phyloP scores from a whole-genome alignment of 2,113 vertebrate genomes.

The Cheirogaleus medius region DNA sequence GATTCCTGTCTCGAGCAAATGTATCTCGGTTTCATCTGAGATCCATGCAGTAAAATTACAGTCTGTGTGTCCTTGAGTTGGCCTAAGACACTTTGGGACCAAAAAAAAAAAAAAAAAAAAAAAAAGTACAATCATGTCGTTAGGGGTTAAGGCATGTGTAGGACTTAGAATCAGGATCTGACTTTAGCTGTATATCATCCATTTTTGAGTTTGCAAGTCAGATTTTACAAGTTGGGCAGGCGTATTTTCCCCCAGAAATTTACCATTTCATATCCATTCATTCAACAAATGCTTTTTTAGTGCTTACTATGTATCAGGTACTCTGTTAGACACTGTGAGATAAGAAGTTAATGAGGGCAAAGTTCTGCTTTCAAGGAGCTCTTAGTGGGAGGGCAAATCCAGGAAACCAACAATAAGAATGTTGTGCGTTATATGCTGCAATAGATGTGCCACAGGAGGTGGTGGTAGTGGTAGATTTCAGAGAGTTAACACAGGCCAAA shows the following conservation, averaged over 20 bases:
- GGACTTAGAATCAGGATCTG: background rate
- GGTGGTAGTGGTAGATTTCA: background rate
- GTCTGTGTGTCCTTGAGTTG: constrained; percentile 31
- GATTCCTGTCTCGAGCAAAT: constrained; percentile 77
- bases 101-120: background rate
- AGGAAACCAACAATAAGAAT: background rate
- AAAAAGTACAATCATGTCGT: background rate
- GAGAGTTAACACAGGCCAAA: background rate
- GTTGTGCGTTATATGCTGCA: background rate
- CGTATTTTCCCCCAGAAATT: background rate
- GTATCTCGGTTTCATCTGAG: constrained; percentile 13
- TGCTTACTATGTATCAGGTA: background rate
- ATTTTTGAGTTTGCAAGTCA: background rate
- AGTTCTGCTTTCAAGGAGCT: background rate
- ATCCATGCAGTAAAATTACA: constrained; percentile 17
- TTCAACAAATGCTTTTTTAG: background rate
- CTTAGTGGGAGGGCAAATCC: background rate
- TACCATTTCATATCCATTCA: background rate
- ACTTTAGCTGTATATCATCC: background rate
- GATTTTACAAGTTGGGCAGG: background rate
- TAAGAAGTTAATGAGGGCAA: background rate
- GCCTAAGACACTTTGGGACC: background rate
- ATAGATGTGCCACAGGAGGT: background rate
- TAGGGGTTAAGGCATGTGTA: background rate
- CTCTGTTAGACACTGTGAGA: background rate